phyloP scores from a whole-genome alignment of 2,888 invertebrate genomes.

The Suillia variegata region DNA sequence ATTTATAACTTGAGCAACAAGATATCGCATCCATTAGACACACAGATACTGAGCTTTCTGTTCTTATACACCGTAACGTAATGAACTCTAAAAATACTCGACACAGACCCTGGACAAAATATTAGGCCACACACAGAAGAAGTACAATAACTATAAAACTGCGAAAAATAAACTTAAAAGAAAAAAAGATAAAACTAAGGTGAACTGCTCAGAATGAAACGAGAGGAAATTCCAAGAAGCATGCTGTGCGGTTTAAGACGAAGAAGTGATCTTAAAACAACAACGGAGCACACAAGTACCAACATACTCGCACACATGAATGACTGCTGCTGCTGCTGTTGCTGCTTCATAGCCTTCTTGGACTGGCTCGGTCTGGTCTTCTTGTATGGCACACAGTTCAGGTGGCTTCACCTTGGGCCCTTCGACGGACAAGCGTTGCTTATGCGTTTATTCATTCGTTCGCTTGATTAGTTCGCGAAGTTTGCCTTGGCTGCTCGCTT shows the following conservation, averaged over 20 bases:
- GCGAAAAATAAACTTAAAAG: too few species aligned
- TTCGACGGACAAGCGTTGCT: background rate
- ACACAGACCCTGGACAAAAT: background rate
- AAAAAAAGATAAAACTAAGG: background rate
- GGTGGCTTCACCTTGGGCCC: constrained; percentile 1
- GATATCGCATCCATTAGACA: background rate
- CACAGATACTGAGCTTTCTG: background rate
- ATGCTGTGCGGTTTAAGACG: background rate
- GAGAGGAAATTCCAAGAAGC: background rate
- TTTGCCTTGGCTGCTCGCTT: background rate
- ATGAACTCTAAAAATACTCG: too few species aligned
- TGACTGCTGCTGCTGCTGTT: background rate
- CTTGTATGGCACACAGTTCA: background rate
- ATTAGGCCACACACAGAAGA: background rate
- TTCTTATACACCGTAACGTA: too few species aligned
- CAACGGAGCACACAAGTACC: too few species aligned
- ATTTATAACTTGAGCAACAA: background rate
- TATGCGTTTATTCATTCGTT: too few species aligned
- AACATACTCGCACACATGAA: too few species aligned
- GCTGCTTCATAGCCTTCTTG: background rate
- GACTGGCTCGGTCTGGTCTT: background rate
- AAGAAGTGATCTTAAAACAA: background rate
- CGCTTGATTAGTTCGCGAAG: too few species aligned
- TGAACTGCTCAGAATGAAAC: background rate
- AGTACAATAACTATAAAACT: background rate